These are phyloP conservation scores for Mythimna vitellina DNA, from an alignment of 2,888 invertebrate genomes.

Conservation along the genomic window DNA sequence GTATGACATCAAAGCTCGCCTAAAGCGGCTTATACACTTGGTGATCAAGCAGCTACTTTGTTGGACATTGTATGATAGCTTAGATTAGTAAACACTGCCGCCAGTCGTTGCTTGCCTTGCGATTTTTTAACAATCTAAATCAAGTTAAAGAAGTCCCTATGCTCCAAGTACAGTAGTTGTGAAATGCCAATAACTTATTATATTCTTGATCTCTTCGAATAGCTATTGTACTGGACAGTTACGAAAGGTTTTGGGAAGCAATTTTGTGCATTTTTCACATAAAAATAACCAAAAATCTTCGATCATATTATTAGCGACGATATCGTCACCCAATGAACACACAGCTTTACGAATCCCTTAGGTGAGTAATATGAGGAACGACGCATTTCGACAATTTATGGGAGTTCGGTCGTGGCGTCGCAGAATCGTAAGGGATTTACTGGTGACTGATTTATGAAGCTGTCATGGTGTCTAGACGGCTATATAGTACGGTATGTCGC, in stretches of 20 bases:
- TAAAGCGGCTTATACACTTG: conserved; percentile 1
- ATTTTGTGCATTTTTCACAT: not conserved
- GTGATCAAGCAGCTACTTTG: not conserved
- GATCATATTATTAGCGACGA: not conserved
- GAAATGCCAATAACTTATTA: not conserved
- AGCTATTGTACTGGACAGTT: not conserved
- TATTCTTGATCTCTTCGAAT: not conserved
- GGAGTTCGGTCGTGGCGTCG: conserved; percentile 37
- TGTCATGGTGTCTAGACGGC: conserved; percentile 46
- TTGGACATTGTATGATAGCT: not conserved
- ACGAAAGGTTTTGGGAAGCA: not conserved
- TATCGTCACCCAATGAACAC: conserved; percentile 14
- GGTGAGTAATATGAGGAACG: conserved; percentile 28
- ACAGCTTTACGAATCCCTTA: conserved; percentile 27
- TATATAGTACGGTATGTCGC: conserved; percentile 25
- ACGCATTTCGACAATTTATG: conserved; percentile 50
- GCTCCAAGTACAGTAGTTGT: not conserved
- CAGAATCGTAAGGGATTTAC: conserved; percentile 30
- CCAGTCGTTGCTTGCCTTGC: not conserved
- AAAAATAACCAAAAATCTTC: not conserved
- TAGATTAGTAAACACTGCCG: not conserved
- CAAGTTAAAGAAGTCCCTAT: too few species aligned
- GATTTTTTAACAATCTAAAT: not conserved
- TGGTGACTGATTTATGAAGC: conserved; percentile 55
- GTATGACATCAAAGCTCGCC: conserved; percentile 11